phyloP scores from a whole-genome alignment of 2,888 invertebrate species.

The Hypselothyrea guttata region DNA sequence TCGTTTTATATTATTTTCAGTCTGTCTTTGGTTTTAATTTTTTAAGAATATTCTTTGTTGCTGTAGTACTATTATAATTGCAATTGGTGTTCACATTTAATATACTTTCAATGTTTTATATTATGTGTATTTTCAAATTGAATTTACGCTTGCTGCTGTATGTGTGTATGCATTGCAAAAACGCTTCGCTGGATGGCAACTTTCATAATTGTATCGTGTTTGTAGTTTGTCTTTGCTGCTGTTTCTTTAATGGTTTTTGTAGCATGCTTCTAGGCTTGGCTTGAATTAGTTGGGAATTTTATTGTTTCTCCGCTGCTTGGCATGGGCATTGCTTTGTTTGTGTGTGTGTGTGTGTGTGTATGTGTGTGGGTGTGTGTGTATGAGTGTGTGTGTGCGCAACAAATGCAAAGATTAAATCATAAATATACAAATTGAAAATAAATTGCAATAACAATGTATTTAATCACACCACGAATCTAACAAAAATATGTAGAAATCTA shows the following conservation, averaged over 20 bases:
- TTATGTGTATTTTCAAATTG: constrained; percentile 8
- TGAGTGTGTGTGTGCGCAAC: constrained; percentile 38
- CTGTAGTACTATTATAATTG: constrained; percentile 24
- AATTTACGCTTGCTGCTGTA: constrained; percentile 12
- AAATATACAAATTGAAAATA: constrained; percentile 26
- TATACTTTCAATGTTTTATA: constrained; percentile 6
- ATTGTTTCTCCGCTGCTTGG: constrained; percentile 27
- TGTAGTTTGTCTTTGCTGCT: not conserved
- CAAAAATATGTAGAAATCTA: constrained; percentile 36
- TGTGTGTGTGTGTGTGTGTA: constrained; percentile 16
- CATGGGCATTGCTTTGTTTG: constrained; percentile 27
- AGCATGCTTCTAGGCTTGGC: constrained; percentile 18
- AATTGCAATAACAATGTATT: constrained; percentile 1
- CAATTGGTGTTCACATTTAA: constrained; percentile 21
- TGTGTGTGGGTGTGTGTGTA: constrained; percentile 19
- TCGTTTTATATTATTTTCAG: constrained; percentile 45
- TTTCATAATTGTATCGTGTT: constrained; percentile 59
- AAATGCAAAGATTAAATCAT: constrained; percentile 49
- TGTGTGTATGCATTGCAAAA: constrained; percentile 56
- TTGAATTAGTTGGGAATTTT: constrained; percentile 21
- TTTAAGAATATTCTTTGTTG: constrained; percentile 3
- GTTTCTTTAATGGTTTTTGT: constrained; percentile 19
- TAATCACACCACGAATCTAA: constrained; percentile 23
- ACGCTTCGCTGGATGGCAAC: constrained; percentile 73
- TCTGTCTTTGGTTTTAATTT: constrained; percentile 38